Evolutionary conservation across 1,140 invertebrate species (phyloP).

Genomic region (Drosophila sp.): DNA sequence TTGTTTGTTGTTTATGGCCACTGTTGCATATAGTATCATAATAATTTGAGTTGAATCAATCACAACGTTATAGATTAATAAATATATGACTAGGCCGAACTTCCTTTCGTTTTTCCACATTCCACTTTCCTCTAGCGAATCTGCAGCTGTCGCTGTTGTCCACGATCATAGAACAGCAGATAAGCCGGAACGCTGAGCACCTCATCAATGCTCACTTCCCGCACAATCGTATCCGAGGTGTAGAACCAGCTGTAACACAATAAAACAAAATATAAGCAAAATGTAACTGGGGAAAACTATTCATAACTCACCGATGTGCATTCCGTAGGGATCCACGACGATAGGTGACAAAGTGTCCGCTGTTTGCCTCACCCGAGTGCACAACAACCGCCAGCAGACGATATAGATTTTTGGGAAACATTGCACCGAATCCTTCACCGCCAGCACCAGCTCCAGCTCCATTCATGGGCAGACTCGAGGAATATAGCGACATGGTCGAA

Average conservation of each 20-base stretch:
- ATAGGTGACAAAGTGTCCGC: conserved; percentile 97
- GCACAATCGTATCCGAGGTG: conserved; percentile 88
- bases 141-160: conserved; percentile 67
- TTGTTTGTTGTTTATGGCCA: conserved; percentile 38
- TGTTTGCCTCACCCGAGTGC: conserved; percentile 93
- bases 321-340: conserved; percentile 89
- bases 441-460: conserved; percentile 50
- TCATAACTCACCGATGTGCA: conserved; percentile 84
- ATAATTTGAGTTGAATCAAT: conserved; percentile 27
- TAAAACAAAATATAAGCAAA: not conserved
- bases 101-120: not conserved
- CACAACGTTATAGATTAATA: not conserved
- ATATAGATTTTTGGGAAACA: conserved; percentile 87
- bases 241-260: conserved; percentile 87
- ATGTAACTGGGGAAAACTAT: too few species aligned
- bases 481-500: conserved; percentile 80
- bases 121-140: conserved; percentile 46
- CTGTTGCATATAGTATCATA: conserved; percentile 29
- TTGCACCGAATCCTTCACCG: conserved; percentile 74
- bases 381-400: conserved; percentile 93
- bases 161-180: conserved; percentile 89
- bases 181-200: conserved; percentile 88
- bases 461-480: conserved; percentile 79
- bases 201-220: conserved; percentile 88
- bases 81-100: conserved; percentile 45